A percentile compares a stretch with the other conserved stretches of the same genome.
Evolutionary conservation across 1,140 invertebrate genomes (phyloP).

Genomic region (Phortica variegata): DNA sequence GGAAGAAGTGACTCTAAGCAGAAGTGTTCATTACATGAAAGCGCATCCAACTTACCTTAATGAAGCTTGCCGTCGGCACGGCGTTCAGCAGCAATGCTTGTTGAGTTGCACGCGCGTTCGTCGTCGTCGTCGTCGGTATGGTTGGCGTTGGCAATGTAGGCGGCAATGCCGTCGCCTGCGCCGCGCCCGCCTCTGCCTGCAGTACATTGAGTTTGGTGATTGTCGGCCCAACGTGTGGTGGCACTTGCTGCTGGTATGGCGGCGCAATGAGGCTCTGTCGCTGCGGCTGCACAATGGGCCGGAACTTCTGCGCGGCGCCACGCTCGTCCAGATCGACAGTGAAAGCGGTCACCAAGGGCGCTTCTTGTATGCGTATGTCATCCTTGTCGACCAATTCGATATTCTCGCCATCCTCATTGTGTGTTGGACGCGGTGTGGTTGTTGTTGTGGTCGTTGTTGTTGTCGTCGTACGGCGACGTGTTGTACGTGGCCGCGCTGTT

Average conservation of each 20-base stretch:
- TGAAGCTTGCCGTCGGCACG: neutral
- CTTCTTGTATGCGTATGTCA: constrained; percentile 77
- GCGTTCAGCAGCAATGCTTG: constrained; percentile 30
- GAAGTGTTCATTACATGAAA: no score
- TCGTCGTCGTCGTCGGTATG: constrained; percentile 26
- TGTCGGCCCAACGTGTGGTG: constrained; percentile 40
- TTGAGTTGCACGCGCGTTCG: constrained; percentile 17
- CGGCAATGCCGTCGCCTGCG: constrained; percentile 22
- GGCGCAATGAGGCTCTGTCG: constrained; percentile 22
- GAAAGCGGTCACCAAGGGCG: constrained; percentile 77
- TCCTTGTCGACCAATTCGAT: constrained; percentile 66
- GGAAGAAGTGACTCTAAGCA: no score
- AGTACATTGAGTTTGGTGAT: constrained; percentile 49
- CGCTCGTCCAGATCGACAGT: constrained; percentile 78
- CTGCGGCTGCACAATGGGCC: constrained; percentile 64
- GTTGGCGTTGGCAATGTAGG: constrained; percentile 35
- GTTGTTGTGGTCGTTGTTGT: constrained; percentile 60
- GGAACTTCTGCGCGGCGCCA: constrained; percentile 73
- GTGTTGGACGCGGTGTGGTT: constrained; percentile 63
- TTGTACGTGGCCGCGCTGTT: constrained; percentile 57
- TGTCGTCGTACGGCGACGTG: constrained; percentile 62
- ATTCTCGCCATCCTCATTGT: constrained; percentile 66
- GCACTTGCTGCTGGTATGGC: constrained; percentile 15
- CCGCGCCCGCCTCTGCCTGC: constrained; percentile 12
- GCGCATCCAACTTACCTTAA: neutral